Base-by-base conservation (phyloP, 2,888 invertebrate species). In the Torymus texanus region DNA sequence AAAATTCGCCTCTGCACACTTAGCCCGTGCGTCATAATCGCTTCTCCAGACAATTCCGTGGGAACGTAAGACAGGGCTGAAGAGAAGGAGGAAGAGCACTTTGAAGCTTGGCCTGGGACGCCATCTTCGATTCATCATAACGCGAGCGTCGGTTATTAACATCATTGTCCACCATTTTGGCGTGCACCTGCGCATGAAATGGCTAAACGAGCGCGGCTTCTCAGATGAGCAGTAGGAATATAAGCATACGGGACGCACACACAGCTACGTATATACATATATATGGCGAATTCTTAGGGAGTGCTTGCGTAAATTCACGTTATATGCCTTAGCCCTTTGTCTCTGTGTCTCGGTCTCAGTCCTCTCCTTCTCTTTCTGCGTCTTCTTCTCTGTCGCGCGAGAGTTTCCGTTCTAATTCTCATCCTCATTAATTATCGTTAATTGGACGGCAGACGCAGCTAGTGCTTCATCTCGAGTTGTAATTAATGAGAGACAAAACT, bases 401-500 rank as follows among this genome's bases (percentile, higher is more conserved):
- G 61, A 41, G 41, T 41, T 41, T 62, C 70, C 50, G 62, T 68
- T 73, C 73, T 67, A 68, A 73, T 78, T 78, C 68, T 73, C 68
- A 55, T 66, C 67, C 73, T 73, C 78, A 73, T 78, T 78, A 78
- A 78, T 78, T 78, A 78, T 74, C 73, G 78, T 73, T 78, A 78
- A 73, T 73, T 78, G 78, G 73, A 78, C 61, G 51, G 18, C 18
- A 56, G 75, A 13, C 59, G 12, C 29, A 55, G 5, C 65, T 58
- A 16, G 66, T 50, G 24, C 61, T n/a, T 65, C 59, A 41, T 66
- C 65, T 50, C 58, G 59, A 50, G 41, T 51, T 59, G 77, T 66
- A 73, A 78, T 78, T 73, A 78, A 78, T 68, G 73, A 73, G 73
- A 73, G 62, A 62, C 61, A 62, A 73, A 78, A 74, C 61, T 73